phyloP scores from a whole-genome alignment of 2,797 vertebrate genomes.

The Leptatherina wallacei region DNA sequence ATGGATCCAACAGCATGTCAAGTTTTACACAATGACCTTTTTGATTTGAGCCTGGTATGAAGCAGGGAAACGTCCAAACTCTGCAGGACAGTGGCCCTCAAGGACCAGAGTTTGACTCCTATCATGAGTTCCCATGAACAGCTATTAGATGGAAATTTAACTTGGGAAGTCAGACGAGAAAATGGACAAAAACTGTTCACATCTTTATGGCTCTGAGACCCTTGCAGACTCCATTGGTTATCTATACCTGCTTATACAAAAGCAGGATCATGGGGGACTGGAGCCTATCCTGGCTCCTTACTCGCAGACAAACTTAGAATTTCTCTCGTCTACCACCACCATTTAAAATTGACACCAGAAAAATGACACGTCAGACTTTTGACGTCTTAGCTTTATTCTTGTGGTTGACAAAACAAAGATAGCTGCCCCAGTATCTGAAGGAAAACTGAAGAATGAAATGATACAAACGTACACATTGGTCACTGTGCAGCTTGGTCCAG shows the following conservation, averaged over 20 bases:
- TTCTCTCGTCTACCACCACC: not conserved
- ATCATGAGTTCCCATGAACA: not conserved
- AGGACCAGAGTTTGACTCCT: not conserved
- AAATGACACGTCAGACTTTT: slow-evolving; percentile 24
- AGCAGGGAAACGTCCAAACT: no score
- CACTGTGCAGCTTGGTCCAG: slow-evolving; percentile 23
- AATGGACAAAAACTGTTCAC: no score
- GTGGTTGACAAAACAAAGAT: slow-evolving; percentile 53
- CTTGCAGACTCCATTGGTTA: no score
- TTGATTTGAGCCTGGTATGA: not conserved
- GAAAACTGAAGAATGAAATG: slow-evolving; percentile 21
- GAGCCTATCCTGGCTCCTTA: no score
- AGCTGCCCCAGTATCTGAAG: slow-evolving; percentile 75
- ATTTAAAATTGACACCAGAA: not conserved
- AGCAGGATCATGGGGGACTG: no score
- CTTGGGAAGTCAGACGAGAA: not conserved
- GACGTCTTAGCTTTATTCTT: slow-evolving; percentile 77
- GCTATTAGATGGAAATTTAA: not conserved
- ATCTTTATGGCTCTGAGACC: no score
- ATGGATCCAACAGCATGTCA: no score
- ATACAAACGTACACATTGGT: slow-evolving; percentile 19
- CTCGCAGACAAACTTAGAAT: no score
- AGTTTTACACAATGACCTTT: no score
- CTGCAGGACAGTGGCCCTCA: not conserved
- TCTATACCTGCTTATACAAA: no score